Evolutionary conservation across 2,113 vertebrate species (phyloP).

Genomic region (Neopipo cinnamomea): DNA sequence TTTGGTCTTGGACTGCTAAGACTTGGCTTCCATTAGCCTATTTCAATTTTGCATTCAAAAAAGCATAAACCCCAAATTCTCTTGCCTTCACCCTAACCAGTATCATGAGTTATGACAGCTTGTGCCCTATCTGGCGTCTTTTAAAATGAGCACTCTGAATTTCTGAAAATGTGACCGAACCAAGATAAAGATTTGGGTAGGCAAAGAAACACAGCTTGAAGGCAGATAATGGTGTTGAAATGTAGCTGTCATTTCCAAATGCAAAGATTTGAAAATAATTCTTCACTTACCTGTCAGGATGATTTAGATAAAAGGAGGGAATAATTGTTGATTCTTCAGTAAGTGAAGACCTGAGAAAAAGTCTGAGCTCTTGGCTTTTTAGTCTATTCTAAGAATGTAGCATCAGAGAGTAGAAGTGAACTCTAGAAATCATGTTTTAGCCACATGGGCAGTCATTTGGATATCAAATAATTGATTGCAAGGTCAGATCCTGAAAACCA

Average conservation of each 20-base stretch:
- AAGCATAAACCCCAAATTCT: neutral
- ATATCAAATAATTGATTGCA: neutral
- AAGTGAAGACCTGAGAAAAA: neutral
- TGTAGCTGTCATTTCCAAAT: neutral
- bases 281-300: neutral
- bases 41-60: neutral
- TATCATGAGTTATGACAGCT: neutral
- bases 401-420: neutral
- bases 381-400: neutral
- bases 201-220: neutral
- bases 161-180: neutral
- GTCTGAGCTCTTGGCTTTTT: neutral
- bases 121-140: neutral
- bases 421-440: neutral
- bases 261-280: constrained; percentile 20
- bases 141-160: neutral
- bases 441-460: neutral
- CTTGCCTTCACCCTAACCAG: neutral
- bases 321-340: neutral
- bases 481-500: neutral
- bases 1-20: neutral
- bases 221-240: constrained; percentile 5
- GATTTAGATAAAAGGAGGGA: neutral
- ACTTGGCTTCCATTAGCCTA: neutral
- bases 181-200: neutral